A percentile compares a stretch with the other conserved stretches of the same genome.
These are phyloP conservation scores for Haliclona indistincta DNA, from an alignment of 37 sponge, comb jelly and placozoan genomes.

Conservation along the genomic window DNA sequence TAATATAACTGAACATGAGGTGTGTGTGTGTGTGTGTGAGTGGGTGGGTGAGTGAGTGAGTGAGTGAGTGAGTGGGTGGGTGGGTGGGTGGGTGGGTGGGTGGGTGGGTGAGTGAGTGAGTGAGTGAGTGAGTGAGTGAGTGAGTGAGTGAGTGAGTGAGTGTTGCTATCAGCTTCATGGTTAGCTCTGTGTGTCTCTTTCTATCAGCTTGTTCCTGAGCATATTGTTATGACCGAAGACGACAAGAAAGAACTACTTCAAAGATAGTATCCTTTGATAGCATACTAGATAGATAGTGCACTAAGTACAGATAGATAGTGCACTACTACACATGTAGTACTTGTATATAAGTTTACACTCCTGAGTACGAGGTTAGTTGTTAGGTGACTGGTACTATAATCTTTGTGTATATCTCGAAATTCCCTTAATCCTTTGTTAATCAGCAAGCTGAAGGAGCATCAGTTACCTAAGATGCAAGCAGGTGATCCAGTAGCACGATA, in stretches of 20 bases:
- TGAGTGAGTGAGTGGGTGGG: too few species aligned
- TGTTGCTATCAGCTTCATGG: too few species aligned
- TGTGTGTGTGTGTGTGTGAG: neutral
- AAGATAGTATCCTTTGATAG: slow-evolving; percentile 67
- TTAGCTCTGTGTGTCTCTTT: too few species aligned
- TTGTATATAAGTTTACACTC: neutral
- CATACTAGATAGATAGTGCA: neutral
- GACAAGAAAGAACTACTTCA: slow-evolving; percentile 93
- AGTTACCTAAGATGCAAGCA: slow-evolving; percentile 93
- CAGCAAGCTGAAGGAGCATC: slow-evolving; percentile 94
- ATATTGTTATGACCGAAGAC: slow-evolving; percentile 96
- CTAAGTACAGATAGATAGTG: neutral
- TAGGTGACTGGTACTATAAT: neutral
- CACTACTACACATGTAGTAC: neutral
- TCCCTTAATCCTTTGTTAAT: neutral
- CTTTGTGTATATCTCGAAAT: neutral
- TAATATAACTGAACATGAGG: slow-evolving; percentile 95
- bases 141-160: too few species aligned
- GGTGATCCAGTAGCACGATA: slow-evolving; percentile 98
- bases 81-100: too few species aligned
- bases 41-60: too few species aligned
- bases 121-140: too few species aligned
- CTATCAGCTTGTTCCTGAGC: slow-evolving; percentile 87
- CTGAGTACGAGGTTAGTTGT: neutral
- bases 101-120: too few species aligned